Base-by-base conservation (phyloP, 2,888 invertebrate genomes). In the Drosophila pseudotakahashii region DNA sequence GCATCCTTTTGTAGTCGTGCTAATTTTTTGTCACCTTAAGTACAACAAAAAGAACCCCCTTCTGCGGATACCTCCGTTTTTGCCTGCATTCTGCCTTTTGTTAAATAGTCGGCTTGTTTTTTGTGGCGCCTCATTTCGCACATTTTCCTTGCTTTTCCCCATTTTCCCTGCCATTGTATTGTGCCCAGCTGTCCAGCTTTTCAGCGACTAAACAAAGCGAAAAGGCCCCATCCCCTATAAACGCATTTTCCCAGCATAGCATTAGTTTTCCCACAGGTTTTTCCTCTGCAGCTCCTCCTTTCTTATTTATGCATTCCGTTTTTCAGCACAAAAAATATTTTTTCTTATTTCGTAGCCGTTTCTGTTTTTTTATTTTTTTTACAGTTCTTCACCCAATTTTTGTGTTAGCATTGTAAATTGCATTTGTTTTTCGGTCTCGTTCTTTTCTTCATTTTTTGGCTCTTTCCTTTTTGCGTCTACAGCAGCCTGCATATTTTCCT, bases 1-100 rank as follows among this genome's bases (percentile, higher is more conserved):
- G 32, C 39, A 39, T 53, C 47, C 71, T 63, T 48, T 79, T 69
- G 66, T 51, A 67, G 67, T 52, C 67, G 68, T 61, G 78, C 82
- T 87, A 81, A 81, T 87, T 87, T 73, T 71, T 71, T 87, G 85
- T 87, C 88, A 84, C 79, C 79, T 66, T 66, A 68, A 81, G 66
- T 57, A 66, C 58, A 67, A 75, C 57, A 73, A 66, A 73, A 63
- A 69, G 59, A 53, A 23, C 60, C 41, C 36, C 36, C 34, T 41
- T 13, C 45, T 19, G 48, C 9, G 23, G 7, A 32, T 32, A n/a
- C 32, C 9, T 37, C 14, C 9, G n/a, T 34, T 59, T 71, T 37
- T 36, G 62, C 47, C 48, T 39, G 61, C 72, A 71, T 54, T 63
- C 26, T 47, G 37, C 11, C 50, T 45, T 71, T 71, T 73, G 64